Evolutionary conservation across 2,797 vertebrate species (phyloP).

Genomic region (Poliocrania exsul): DNA sequence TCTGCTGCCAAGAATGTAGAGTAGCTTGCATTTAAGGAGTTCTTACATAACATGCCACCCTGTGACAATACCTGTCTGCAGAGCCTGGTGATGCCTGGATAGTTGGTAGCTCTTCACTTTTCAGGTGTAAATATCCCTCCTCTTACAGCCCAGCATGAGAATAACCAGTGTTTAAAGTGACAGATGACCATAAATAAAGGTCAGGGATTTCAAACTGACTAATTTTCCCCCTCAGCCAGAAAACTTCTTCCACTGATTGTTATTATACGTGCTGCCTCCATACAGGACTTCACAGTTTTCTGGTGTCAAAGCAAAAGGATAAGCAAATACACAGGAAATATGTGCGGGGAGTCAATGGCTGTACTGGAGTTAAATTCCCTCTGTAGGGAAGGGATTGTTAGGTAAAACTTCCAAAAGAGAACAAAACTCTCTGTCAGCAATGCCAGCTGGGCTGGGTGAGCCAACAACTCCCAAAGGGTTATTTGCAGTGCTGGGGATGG

Average conservation of each 20-base stretch:
- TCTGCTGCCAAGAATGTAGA: constrained; percentile 57
- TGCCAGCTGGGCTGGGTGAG: background rate
- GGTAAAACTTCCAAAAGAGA: background rate
- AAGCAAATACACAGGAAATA: background rate
- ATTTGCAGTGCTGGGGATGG: background rate
- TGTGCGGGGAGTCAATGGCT: background rate
- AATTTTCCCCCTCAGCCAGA: background rate
- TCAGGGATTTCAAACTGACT: background rate
- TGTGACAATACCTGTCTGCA: constrained; percentile 26
- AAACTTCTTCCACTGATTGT: background rate
- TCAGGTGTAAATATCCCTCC: background rate
- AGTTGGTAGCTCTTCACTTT: background rate
- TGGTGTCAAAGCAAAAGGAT: background rate
- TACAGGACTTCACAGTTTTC: background rate
- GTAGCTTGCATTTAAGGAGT: background rate
- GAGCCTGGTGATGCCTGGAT: background rate
- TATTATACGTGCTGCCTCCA: background rate
- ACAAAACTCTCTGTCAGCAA: background rate
- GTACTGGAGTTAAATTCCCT: background rate
- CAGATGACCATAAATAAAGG: background rate
- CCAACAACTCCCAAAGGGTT: background rate
- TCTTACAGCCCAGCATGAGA: background rate
- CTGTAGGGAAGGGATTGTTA: background rate
- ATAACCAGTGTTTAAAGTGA: background rate
- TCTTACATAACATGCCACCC: constrained; percentile 42